phyloP scores from a whole-genome alignment of 2,113 vertebrate genomes.

The Engystomops pustulosus region DNA sequence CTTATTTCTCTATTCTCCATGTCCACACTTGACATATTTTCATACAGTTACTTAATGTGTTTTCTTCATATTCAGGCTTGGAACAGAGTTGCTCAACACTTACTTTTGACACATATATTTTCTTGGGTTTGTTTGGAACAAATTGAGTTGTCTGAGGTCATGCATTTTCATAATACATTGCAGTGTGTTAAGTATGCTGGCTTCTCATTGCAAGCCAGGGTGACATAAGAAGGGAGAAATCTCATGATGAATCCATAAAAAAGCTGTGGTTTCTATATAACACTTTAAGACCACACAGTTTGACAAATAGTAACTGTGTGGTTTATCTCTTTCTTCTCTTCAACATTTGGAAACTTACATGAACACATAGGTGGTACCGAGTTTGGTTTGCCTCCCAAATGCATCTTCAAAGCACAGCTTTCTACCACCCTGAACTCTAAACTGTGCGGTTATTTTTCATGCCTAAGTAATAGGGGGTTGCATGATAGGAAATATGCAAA shows the following conservation, averaged over 20 bases:
- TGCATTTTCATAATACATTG: neutral
- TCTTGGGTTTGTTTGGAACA: neutral
- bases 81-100: neutral
- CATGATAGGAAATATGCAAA: neutral
- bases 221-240: neutral
- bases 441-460: neutral
- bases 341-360: neutral
- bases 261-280: neutral
- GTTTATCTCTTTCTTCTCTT: slow-evolving; percentile 42
- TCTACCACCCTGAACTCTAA: neutral
- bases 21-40: neutral
- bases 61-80: neutral
- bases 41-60: neutral
- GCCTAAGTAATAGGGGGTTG: neutral
- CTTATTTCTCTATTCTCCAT: neutral
- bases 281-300: slow-evolving; percentile 42
- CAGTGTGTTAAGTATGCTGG: neutral
- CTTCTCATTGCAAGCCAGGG: neutral
- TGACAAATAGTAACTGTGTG: slow-evolving; percentile 12
- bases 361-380: neutral
- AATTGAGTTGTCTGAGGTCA: neutral
- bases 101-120: neutral
- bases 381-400: slow-evolving; percentile 43
- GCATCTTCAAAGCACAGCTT: slow-evolving; percentile 32
- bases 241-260: neutral